Base-by-base conservation (phyloP, 1,140 invertebrate genomes). In the Parapsyche elsis region DNA sequence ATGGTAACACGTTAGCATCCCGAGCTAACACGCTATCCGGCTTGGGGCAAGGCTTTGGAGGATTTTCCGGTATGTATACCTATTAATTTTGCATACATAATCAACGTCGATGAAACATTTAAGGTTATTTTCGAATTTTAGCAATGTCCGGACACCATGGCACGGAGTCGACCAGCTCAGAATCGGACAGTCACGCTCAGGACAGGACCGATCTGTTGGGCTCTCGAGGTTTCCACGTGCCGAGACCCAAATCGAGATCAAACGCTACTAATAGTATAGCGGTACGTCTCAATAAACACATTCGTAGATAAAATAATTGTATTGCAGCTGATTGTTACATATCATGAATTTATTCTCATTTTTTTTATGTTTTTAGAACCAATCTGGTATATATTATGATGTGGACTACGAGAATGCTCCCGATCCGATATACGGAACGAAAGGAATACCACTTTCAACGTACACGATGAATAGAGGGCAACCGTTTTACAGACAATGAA, bases 381-480 rank as follows among this genome's bases (percentile, higher is more conserved):
- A 95, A 90, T 95, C 93, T 84, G 94, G 94, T 67, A 96, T 96
- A 83, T 96, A 96, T 86, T 95, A 95, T 84, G 95, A 96, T 84
- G 94, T 95, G 19, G 94, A 96, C 80, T 96, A 95, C 84, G 94
- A 95, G 76, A 89, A 89, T 71, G 85, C 88, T 0, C 86, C 86
- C 0, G 88, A 89, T 83, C 86, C 86, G 0, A 88, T 89, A 71
- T 89, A 89, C 80, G 87, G 88, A 0, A 85, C 84, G 1, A 89
- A 89, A 76, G 88, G 88, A 5, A 89, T 89, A 5, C 88, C 88
- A 0, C 84, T 89, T 0, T 89, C 88, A 0, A 89, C 88, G 0
- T 89, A 89, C 84, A 89, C 88, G 0, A 86, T 89, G 5, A 88
- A 86, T 70, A 82, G 87, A 45, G 87, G 87, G 19, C 87, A 87